These are phyloP conservation scores for Byasa hedistus DNA, from an alignment of 2,888 invertebrate genomes.

Conservation along the genomic window DNA sequence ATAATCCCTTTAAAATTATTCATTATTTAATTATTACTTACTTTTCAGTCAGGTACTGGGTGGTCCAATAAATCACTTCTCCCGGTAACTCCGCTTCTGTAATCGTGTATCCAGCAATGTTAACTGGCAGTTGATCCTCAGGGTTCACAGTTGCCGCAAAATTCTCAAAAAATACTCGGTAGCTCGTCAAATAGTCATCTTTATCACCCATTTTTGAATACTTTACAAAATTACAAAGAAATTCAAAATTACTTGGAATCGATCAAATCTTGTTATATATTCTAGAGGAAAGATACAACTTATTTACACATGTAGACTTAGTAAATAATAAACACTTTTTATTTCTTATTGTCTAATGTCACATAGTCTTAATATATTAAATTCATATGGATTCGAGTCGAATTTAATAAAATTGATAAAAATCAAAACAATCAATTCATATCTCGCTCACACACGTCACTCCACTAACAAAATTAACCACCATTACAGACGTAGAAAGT, in stretches of 20 bases:
- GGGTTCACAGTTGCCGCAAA: slow-evolving; percentile 85
- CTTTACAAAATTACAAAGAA: slow-evolving; percentile 27
- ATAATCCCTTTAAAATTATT: too few relatives aligned
- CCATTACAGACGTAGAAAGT: slow-evolving; percentile 9
- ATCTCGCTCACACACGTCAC: slow-evolving; percentile 53
- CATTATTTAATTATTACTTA: slow-evolving; percentile 76
- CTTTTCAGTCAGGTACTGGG: slow-evolving; percentile 88
- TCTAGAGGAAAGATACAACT: slow-evolving; percentile 24
- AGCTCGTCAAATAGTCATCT: slow-evolving; percentile 84
- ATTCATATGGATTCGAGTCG: slow-evolving; percentile 32
- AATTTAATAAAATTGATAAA: slow-evolving; percentile 42
- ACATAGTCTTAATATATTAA: slow-evolving; percentile 34
- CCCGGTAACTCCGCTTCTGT: slow-evolving; percentile 85
- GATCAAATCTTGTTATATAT: slow-evolving; percentile 35
- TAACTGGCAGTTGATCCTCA: slow-evolving; percentile 86
- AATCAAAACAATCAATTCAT: slow-evolving; percentile 65
- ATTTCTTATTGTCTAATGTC: slow-evolving; percentile 31
- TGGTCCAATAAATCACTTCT: slow-evolving; percentile 87
- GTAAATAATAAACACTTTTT: slow-evolving; percentile 28
- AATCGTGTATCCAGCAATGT: slow-evolving; percentile 84
- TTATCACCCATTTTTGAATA: slow-evolving; percentile 74
- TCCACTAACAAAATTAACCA: slow-evolving; percentile 30
- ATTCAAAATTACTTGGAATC: slow-evolving; percentile 33
- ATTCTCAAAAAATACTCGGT: slow-evolving; percentile 85
- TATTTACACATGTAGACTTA: slow-evolving; percentile 25